Evolutionary conservation across 2,797 vertebrate genomes (phyloP).

Genomic region (Enteromius treurensis): DNA sequence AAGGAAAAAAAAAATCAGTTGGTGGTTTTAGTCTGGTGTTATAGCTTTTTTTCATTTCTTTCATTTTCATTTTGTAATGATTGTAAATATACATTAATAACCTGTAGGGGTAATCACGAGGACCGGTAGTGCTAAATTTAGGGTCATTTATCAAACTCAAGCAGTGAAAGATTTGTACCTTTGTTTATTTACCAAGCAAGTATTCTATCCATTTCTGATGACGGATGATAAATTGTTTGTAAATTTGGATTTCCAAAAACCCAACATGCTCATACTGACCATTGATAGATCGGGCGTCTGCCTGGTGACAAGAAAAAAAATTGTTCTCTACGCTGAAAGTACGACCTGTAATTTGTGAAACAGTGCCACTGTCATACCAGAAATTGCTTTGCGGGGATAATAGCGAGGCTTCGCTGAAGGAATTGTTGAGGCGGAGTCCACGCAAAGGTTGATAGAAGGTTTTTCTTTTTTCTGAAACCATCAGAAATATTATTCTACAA

Average conservation of each 20-base stretch:
- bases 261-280: neutral
- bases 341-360: slow-evolving; percentile 37
- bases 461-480: neutral
- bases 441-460: slow-evolving; percentile 7
- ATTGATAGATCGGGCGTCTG: slow-evolving; percentile 12
- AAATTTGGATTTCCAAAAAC: slow-evolving; percentile 32
- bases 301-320: slow-evolving; percentile 26
- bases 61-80: neutral
- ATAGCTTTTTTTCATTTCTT: neutral
- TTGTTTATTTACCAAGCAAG: slow-evolving; percentile 14
- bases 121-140: neutral
- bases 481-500: slow-evolving; percentile 9
- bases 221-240: slow-evolving; percentile 30
- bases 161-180: slow-evolving; percentile 7
- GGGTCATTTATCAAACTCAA: slow-evolving; percentile 5
- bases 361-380: slow-evolving; percentile 33
- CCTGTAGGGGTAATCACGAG: slow-evolving; percentile 36
- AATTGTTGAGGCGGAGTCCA: slow-evolving; percentile 26
- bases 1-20: neutral
- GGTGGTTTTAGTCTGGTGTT: slow-evolving; percentile 8
- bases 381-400: slow-evolving; percentile 35
- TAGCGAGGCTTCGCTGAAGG: slow-evolving; percentile 13
- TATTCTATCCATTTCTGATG: slow-evolving; percentile 8
- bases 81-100: slow-evolving; percentile 30
- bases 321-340: slow-evolving; percentile 2